phyloP scores from a whole-genome alignment of 2,888 invertebrate genomes.

The Oeneis ivallda region DNA sequence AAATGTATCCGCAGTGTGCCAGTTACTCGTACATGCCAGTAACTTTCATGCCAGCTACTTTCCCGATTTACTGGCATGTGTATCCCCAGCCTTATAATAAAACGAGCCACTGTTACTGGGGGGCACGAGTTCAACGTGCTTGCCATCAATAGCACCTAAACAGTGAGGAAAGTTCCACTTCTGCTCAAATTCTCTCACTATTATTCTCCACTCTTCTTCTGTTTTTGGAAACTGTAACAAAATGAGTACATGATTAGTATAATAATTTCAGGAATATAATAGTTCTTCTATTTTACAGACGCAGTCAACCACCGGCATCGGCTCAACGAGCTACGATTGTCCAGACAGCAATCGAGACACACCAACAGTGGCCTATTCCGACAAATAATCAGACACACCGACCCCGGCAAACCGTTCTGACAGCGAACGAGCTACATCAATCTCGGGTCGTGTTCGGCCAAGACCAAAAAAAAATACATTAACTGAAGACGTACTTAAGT shows the following conservation, averaged over 20 bases:
- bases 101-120: conserved; percentile 2
- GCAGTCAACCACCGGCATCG: conserved; percentile 5
- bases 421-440: conserved; percentile 5
- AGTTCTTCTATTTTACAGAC: conserved; percentile 4
- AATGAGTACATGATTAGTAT: conserved; percentile 2
- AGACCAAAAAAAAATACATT: conserved; percentile 6
- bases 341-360: not conserved
- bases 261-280: conserved; percentile 5
- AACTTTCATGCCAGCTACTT: no score
- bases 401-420: conserved; percentile 6
- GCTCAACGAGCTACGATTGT: conserved; percentile 4
- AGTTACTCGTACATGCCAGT: no score
- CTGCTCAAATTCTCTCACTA: conserved; percentile 3
- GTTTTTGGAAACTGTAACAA: conserved; percentile 4
- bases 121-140: conserved; percentile 5
- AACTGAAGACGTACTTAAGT: conserved; percentile 9
- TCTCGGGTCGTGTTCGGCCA: conserved; percentile 4
- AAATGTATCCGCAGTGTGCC: no score
- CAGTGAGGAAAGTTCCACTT: conserved; percentile 4
- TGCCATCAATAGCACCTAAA: conserved; percentile 4
- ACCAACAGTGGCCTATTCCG: not conserved
- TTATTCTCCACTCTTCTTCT: conserved; percentile 5
- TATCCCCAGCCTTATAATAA: no score
- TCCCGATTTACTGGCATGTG: no score
- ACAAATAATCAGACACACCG: not conserved